Base-by-base conservation (phyloP, 2,797 vertebrate species). In the Trachurus trachurus region DNA sequence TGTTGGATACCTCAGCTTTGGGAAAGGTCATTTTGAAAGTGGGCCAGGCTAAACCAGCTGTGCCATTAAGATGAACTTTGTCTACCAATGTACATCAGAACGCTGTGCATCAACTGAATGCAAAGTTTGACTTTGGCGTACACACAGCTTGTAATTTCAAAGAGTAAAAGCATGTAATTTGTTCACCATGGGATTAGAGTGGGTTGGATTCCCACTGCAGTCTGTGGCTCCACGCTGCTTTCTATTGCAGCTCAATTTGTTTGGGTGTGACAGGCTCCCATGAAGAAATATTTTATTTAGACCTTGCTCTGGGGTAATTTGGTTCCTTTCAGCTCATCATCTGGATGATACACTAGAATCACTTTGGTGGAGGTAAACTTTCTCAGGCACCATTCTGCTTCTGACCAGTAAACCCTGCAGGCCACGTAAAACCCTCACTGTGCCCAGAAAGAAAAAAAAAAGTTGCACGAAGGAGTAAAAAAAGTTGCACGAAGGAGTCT, bases 181-280 rank as follows among this genome's bases (percentile, higher is more conserved):
- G 49, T 53, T 37, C 2, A 8, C n/a, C 34, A 0, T 11, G 34
- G 64, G 49, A 22, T 34, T 56, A 53, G 44, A 49, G 29, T 49
- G 61, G 44, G 62, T 22, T 16, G 53, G 53, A 31, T 29, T 56
- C 52, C 26, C 22, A 54, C 34, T 66, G 63, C 49, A 40, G 64
- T 39, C 15, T 53, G 21, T 53, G 64, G 49, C 21, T 40, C 21
- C 0, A 53, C 53, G 49, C 49, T 66, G 49, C 34, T 66, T 26
- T 40, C 15, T 66, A 19, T 42, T 40, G 22, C 10, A 47, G 66
- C 11, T 44, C 39, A 26, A 54, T 54, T 15, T 54, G 52, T 54
- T 54, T 26, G 52, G 22, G 6, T 54, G 13, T 26, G 21, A 12
- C 52, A 26, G 52, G 22, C 22, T 54, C 26, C 13, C 22, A 16